Base-by-base conservation (phyloP, 2,113 vertebrate species). In the Scophthalmus maximus region DNA sequence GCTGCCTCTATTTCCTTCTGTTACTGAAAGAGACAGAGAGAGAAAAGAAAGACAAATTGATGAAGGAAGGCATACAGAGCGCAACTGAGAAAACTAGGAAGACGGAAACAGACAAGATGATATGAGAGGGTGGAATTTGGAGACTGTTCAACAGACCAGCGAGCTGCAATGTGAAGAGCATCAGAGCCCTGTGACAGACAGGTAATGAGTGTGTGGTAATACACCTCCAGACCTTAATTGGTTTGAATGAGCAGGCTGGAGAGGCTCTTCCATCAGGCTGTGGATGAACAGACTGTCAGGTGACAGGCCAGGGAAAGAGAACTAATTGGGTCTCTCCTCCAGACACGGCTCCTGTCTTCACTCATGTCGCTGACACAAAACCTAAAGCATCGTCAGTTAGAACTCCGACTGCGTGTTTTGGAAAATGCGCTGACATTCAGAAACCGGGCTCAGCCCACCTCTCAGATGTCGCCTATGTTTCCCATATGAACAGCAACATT, bases 161-260 rank as follows among this genome's bases (percentile, higher is more conserved):
- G 83, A 81, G 62, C 81, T 69, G 72, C 8, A 44, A 59, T 82
- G 36, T 71, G 46, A 70, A 62, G 73, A 76, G 73, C 67, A 76
- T 57, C 67, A 64, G 64, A 76, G 73, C 55, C 53, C 68, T 64
- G 72, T 81, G 85, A 79, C 61, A 80, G 68, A 72, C 72, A 80
- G 76, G 80, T 88, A 83, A 89, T 92, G 83, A 91, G 69, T 71
- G 65, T 76, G 78, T 79, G 78, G 73, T 90, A 82, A 89, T 84
- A 67, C 85, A 88, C 79, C 76, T 84, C 76, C 76, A 78, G 75
- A 73, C 68, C 76, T 62, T 90, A 91, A 89, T 91, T 87, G 87
- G 83, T 87, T 83, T 82, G 83, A 90, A 90, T 75, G 86, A 75
- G 83, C 68, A 40, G 78, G 40, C 78, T 86, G 76, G 73, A 84